A percentile compares a stretch with the other conserved stretches of the same genome.
phyloP scores from a whole-genome alignment of 2,888 invertebrate species.

The Napeogenes inachia region DNA sequence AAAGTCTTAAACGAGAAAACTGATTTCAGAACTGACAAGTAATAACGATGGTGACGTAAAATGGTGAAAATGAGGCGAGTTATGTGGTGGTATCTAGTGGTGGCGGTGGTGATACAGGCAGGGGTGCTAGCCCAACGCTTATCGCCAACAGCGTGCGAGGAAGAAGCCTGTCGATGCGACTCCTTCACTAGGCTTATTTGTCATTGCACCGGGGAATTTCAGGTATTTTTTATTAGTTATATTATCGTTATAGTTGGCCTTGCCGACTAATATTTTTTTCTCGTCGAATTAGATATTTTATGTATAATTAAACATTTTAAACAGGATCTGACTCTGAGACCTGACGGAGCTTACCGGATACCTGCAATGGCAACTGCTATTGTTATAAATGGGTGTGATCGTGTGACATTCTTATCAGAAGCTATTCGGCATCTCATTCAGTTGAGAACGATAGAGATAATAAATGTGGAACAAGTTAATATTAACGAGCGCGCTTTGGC shows the following conservation, averaged over 20 bases:
- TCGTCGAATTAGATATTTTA: no score
- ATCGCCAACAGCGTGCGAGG: constrained; percentile 69
- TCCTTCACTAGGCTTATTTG: constrained; percentile 76
- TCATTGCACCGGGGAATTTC: constrained; percentile 69
- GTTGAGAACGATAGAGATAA: constrained; percentile 80
- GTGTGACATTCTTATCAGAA: constrained; percentile 76
- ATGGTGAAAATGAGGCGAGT: constrained; percentile 54
- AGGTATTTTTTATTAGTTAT: constrained; percentile 47
- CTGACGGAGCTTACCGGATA: constrained; percentile 74
- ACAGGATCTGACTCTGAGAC: constrained; percentile 79
- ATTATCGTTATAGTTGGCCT: no score
- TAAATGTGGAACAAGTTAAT: constrained; percentile 79
- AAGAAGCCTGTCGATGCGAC: constrained; percentile 77
- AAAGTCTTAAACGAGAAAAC: constrained; percentile 4
- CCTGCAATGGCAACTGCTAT: constrained; percentile 77
- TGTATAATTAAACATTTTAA: neutral
- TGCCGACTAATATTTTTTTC: no score
- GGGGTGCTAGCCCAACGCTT: constrained; percentile 44
- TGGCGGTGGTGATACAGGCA: constrained; percentile 42
- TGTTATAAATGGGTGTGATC: constrained; percentile 81
- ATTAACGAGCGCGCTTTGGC: constrained; percentile 79
- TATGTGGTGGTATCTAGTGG: constrained; percentile 56
- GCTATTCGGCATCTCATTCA: constrained; percentile 79
- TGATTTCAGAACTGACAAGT: constrained; percentile 32
- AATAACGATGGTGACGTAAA: constrained; percentile 68